These are phyloP conservation scores for Gila robusta DNA, from an alignment of 2,797 vertebrate genomes.

Conservation along the genomic window DNA sequence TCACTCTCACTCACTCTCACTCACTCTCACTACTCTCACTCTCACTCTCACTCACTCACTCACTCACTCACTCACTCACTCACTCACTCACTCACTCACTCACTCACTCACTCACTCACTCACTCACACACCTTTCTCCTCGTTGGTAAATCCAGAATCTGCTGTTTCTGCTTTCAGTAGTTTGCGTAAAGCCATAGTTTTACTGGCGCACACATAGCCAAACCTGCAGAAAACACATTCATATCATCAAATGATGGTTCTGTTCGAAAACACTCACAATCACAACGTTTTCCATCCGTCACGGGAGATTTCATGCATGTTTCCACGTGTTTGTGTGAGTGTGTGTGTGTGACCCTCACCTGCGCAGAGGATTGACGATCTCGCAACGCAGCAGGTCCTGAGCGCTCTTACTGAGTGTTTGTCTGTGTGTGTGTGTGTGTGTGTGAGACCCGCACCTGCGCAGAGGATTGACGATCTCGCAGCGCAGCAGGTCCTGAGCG, in stretches of 20 bases:
- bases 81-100: slow-evolving; percentile 11
- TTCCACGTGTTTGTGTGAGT: neutral
- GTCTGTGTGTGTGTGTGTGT: too few relatives aligned
- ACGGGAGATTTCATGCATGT: neutral
- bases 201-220: slow-evolving; percentile 88
- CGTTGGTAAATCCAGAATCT: slow-evolving; percentile 82
- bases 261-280: too few relatives aligned
- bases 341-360: too few relatives aligned
- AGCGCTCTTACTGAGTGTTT: slow-evolving; percentile 64
- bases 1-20: neutral
- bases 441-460: slow-evolving; percentile 72
- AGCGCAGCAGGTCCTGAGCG: slow-evolving; percentile 84
- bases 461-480: slow-evolving; percentile 87
- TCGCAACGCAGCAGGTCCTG: slow-evolving; percentile 35
- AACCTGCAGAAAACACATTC: slow-evolving; percentile 68
- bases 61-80: slow-evolving; percentile 5
- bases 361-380: too few relatives aligned
- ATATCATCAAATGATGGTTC: neutral
- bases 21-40: too few relatives aligned
- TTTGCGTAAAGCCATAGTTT: slow-evolving; percentile 86
- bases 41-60: neutral
- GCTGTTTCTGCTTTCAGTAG: slow-evolving; percentile 81
- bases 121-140: slow-evolving; percentile 83
- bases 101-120: neutral
- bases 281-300: too few relatives aligned